Conservation (phyloP, 2,797 vertebrate genomes). For the Artibeus jamaicensis region DNA sequence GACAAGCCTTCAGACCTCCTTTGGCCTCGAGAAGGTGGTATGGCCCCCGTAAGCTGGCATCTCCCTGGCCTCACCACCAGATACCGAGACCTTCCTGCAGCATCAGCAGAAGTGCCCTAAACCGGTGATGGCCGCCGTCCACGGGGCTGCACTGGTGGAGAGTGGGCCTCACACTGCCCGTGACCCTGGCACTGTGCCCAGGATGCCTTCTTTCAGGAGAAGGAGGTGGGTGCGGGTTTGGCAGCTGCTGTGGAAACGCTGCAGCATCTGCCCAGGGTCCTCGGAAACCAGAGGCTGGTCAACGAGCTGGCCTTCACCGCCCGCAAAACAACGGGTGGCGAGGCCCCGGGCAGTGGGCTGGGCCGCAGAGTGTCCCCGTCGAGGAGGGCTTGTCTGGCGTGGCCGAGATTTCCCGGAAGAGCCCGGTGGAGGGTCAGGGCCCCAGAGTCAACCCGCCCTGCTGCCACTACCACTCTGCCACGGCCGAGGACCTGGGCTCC, state of each 20-base stretch:
- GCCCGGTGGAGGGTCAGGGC: constrained; percentile 91
- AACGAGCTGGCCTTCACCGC: constrained; percentile 91
- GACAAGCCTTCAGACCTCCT: constrained; percentile 84
- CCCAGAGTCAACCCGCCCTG: constrained; percentile 91
- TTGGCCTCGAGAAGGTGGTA: constrained; percentile 83
- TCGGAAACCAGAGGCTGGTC: constrained; percentile 91
- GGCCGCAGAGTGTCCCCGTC: constrained; percentile 92
- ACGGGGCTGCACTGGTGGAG: constrained; percentile 90
- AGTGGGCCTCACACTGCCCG: constrained; percentile 90
- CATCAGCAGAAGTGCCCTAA: constrained; percentile 89
- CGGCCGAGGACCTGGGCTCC: constrained; percentile 84
- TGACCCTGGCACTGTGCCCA: constrained; percentile 91
- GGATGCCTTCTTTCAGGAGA: constrained; percentile 93
- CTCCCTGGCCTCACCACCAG: constrained; percentile 75
- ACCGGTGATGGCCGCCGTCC: constrained; percentile 89
- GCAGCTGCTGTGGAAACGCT: constrained; percentile 92
- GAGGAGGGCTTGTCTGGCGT: constrained; percentile 85
- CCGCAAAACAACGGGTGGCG: constrained; percentile 90
- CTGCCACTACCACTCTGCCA: constrained; percentile 88
- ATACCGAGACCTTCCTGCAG: constrained; percentile 89
- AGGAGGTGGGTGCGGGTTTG: constrained; percentile 92
- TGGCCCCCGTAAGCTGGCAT: constrained; percentile 88
- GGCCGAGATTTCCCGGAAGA: constrained; percentile 89
- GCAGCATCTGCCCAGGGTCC: constrained; percentile 90
- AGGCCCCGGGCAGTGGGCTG: constrained; percentile 89